Conservation (phyloP, 2,888 invertebrate genomes). For the Lutraria lutraria region DNA sequence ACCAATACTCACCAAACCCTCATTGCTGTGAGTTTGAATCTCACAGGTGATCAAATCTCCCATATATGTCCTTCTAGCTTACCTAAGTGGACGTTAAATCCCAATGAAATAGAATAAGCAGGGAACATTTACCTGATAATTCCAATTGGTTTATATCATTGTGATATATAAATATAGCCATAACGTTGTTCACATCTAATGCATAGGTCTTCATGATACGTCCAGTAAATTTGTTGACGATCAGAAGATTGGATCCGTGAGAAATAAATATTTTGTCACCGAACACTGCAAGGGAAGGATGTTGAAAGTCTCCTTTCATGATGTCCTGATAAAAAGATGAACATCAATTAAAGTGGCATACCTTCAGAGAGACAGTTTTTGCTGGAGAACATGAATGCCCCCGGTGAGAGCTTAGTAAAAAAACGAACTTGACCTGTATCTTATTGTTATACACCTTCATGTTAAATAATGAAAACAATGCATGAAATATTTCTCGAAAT, state of each 20-base stretch:
- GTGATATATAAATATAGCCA: slow-evolving; percentile 19
- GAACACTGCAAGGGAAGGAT: slow-evolving; percentile 20
- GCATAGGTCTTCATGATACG: background rate
- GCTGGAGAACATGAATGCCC: too few species aligned
- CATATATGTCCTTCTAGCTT: too few species aligned
- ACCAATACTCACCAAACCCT: too few species aligned
- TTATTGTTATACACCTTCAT: too few species aligned
- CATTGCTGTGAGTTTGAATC: too few species aligned
- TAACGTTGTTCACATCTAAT: background rate
- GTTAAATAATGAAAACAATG: too few species aligned
- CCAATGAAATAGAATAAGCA: background rate
- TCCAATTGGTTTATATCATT: slow-evolving; percentile 16
- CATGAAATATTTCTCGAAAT: too few species aligned
- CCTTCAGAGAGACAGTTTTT: too few species aligned
- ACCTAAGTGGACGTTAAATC: too few species aligned
- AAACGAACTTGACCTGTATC: too few species aligned
- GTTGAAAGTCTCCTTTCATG: background rate
- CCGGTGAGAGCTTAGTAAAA: too few species aligned
- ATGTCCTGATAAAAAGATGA: background rate
- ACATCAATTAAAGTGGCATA: background rate
- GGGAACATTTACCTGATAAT: background rate
- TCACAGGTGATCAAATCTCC: too few species aligned
- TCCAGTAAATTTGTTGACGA: slow-evolving; percentile 41
- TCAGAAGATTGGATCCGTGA: background rate
- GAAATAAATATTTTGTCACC: slow-evolving; percentile 33